These are phyloP conservation scores for Hirtodrosophila confusa DNA, from an alignment of 2,888 invertebrate species.

Conservation along the genomic window DNA sequence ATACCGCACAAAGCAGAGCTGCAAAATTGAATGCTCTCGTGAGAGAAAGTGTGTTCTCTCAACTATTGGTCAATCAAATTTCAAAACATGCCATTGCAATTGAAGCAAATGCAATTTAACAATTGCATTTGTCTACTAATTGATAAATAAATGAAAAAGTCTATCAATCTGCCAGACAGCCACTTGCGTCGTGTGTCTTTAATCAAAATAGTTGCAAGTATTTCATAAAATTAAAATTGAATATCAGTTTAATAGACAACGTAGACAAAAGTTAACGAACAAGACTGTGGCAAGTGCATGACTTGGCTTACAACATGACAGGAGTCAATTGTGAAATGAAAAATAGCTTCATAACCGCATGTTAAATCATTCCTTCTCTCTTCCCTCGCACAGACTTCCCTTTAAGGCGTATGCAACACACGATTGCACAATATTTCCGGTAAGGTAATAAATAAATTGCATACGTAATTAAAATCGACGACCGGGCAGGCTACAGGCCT, in stretches of 20 bases:
- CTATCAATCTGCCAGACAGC: neutral
- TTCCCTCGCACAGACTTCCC: slow-evolving; percentile 1
- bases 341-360: slow-evolving; percentile 75
- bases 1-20: neutral
- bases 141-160: slow-evolving; percentile 16
- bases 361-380: slow-evolving; percentile 53
- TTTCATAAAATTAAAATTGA: slow-evolving; percentile 13
- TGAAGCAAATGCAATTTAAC: neutral
- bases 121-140: slow-evolving; percentile 5
- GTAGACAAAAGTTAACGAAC: no score
- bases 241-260: slow-evolving; percentile 2
- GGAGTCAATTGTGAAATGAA: slow-evolving; percentile 73
- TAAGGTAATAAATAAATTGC: slow-evolving; percentile 79
- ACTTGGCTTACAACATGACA: slow-evolving; percentile 30
- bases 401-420: slow-evolving; percentile 46
- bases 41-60: no score
- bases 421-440: slow-evolving; percentile 79
- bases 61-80: no score
- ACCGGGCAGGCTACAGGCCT: slow-evolving; percentile 67
- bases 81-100: no score
- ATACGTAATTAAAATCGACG: slow-evolving; percentile 81
- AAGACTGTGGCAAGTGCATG: slow-evolving; percentile 4
- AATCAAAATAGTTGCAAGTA: neutral
- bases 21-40: no score
- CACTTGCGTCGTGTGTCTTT: neutral